Evolutionary conservation across 2,113 vertebrate species (phyloP), one percentile per base, ranked within the genome.

Genomic region (Catagonus wagneri): DNA sequence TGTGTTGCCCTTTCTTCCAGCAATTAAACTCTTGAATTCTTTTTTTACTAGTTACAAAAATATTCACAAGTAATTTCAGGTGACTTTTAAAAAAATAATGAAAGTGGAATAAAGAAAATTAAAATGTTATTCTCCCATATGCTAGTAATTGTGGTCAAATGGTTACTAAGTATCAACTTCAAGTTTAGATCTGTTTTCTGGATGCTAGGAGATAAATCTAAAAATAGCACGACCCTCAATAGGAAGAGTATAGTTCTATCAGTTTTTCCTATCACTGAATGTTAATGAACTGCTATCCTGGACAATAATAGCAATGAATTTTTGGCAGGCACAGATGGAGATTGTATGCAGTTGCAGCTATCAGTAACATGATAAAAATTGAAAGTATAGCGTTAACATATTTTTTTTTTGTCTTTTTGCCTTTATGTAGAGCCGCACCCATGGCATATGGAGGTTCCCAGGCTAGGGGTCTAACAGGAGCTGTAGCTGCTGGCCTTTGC

Each of bases 31-130:
- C 22, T 56, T 84, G 54, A 14, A 75, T 23, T 12, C n/a, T n/a
- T 44, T 39, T 71, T 75, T 65, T 72, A 6, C 52, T 69, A 81
- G 16, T 84, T 60, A 68, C 1, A 56, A 39, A 95, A 81, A 72
- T 65, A 90, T 76, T 94, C 36, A 85, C 15, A 71, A 61, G 90
- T 79, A 92, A 60, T 75, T 90, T 93, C 58, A 96, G 32, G n/a
- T 66, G 39, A 17, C 22, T 32, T 93, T 84, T 20, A 10, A 56
- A 83, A 78, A 83, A 4, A 50, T 54, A 15, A 54, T 8, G 9
- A 34, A 61, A 96, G 79, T 12, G 29, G 8, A 50, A 81, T 15
- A 74, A 84, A 75, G 39, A 16, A 17, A 89, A 78, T 44, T 71
- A 54, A 79, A 25, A 60, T 52, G 7, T 72, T 54, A 32, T 20